A percentile compares a stretch with the other conserved stretches of the same genome.
phyloP scores from a whole-genome alignment of 2,888 invertebrate genomes.

The Hemicrepidius hirtus region DNA sequence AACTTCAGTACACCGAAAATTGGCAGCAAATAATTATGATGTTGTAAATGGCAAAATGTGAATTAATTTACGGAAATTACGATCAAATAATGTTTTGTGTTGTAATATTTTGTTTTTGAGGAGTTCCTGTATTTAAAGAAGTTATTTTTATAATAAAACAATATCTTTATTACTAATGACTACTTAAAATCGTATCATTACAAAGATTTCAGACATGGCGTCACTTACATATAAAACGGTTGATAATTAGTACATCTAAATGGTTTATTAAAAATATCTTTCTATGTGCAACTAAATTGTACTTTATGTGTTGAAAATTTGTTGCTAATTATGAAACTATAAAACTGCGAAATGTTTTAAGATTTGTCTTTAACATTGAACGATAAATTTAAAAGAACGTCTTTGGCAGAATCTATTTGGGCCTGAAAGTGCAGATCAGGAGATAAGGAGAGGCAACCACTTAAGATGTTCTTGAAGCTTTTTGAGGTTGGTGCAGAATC shows the following conservation, averaged over 20 bases:
- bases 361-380: conserved; percentile 67
- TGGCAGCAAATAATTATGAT: no score
- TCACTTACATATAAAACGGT: conserved; percentile 57
- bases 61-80: no score
- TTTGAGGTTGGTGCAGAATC: conserved; percentile 63
- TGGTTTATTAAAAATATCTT: conserved; percentile 58
- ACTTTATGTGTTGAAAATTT: conserved; percentile 63
- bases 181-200: conserved; percentile 37
- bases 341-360: conserved; percentile 56
- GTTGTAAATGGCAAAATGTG: no score
- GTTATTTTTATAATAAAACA: conserved; percentile 29
- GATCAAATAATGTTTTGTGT: no score
- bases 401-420: conserved; percentile 68
- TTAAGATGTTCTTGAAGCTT: conserved; percentile 67
- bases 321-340: conserved; percentile 47
- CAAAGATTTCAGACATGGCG: conserved; percentile 38
- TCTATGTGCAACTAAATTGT: conserved; percentile 68
- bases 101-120: no score
- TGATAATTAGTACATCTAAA: conserved; percentile 54
- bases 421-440: conserved; percentile 65
- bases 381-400: conserved; percentile 68
- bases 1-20: no score
- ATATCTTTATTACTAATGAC: conserved; percentile 33
- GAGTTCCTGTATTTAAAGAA: no score
- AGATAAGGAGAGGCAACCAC: conserved; percentile 59